Percentiles rank a stretch among this genome's conserved stretches.
phyloP scores from a whole-genome alignment of 1,140 invertebrate species.

The Zaprionus inermis region DNA sequence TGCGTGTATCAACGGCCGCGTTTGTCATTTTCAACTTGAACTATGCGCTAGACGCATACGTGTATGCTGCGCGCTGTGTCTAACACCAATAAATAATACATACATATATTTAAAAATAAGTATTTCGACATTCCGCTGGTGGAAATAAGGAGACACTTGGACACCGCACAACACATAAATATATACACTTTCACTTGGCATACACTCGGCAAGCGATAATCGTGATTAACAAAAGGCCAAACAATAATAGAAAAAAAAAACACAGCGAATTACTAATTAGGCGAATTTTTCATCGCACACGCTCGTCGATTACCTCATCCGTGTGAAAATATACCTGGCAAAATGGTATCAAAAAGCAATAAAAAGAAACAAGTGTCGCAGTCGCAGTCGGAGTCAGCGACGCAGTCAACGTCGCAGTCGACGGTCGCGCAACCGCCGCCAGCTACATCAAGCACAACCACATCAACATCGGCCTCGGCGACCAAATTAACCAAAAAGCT shows the following conservation, averaged over 20 bases:
- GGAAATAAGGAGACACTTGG: constrained; percentile 58
- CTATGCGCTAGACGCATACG: constrained; percentile 59
- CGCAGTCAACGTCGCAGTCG: constrained; percentile 28
- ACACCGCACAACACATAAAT: constrained; percentile 6
- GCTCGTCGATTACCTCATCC: constrained; percentile 73
- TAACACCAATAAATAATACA: constrained; percentile 22
- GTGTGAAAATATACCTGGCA: constrained; percentile 58
- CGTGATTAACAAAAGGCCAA: constrained; percentile 65
- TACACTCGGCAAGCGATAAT: constrained; percentile 52
- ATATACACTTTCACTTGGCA: constrained; percentile 19
- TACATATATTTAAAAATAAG: constrained; percentile 76
- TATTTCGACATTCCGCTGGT: constrained; percentile 73
- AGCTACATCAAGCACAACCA: constrained; percentile 72
- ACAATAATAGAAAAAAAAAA: constrained; percentile 19
- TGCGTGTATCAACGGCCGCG: constrained; percentile 33
- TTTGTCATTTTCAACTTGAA: constrained; percentile 67
- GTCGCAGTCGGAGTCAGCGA: constrained; percentile 22
- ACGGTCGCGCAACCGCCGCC: constrained; percentile 39
- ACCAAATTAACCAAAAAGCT: constrained; percentile 67
- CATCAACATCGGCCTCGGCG: constrained; percentile 69
- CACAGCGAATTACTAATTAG: constrained; percentile 43
- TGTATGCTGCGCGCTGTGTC: constrained; percentile 33
- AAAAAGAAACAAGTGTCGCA: constrained; percentile 82
- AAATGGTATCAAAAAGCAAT: constrained; percentile 83
- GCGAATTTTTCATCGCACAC: constrained; percentile 52